Conservation (phyloP, 1,140 invertebrate species). For the Drosophila takahashii region DNA sequence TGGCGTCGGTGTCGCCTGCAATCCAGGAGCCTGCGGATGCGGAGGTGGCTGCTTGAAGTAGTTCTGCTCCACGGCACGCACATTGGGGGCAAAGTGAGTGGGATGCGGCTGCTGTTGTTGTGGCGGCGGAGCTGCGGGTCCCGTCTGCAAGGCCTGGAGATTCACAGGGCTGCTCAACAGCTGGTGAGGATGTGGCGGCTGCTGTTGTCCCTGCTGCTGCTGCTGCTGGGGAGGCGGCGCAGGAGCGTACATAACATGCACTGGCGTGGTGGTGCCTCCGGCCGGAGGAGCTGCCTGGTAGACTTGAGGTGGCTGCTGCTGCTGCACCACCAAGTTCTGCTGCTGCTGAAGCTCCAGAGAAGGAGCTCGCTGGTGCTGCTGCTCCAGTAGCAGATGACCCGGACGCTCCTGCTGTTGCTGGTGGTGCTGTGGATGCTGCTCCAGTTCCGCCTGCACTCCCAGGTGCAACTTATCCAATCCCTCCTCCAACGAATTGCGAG, state of each 20-base stretch:
- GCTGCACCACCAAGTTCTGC: conserved; percentile 35
- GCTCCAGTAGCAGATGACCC: conserved; percentile 36
- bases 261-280: conserved; percentile 66
- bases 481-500: conserved; percentile 70
- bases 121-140: conserved; percentile 30
- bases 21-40: conserved; percentile 82
- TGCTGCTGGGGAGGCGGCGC: conserved; percentile 78
- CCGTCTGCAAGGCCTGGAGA: conserved; percentile 69
- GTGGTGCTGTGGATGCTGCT: conserved; percentile 43
- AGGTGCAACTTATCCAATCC: conserved; percentile 71
- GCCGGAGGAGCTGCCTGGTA: conserved; percentile 46
- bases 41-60: conserved; percentile 86
- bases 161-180: conserved; percentile 73
- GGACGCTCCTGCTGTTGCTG: conserved; percentile 41
- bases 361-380: conserved; percentile 44
- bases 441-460: conserved; percentile 42
- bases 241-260: conserved; percentile 79
- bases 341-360: conserved; percentile 46
- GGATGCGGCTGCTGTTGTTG: conserved; percentile 42
- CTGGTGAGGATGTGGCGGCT: conserved; percentile 62
- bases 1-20: conserved; percentile 50
- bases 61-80: conserved; percentile 87
- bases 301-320: conserved; percentile 33
- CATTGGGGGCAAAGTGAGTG: conserved; percentile 83
- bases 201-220: conserved; percentile 25